Evolutionary conservation across 2,797 vertebrate genomes (phyloP).

Genomic region (Notolepis coatsorum): DNA sequence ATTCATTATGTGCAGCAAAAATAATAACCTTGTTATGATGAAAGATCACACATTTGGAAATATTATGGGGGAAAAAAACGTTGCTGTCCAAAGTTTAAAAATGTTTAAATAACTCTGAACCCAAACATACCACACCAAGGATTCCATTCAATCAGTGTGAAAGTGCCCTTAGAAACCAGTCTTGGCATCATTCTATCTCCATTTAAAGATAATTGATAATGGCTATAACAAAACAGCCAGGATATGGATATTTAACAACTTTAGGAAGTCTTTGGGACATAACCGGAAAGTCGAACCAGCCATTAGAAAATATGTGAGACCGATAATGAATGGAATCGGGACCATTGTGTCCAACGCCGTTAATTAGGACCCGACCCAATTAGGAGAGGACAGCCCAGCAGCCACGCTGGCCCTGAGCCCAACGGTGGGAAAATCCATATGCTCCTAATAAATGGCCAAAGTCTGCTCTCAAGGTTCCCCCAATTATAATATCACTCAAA

Average conservation of each 20-base stretch:
- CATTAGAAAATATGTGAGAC: conserved; percentile 44
- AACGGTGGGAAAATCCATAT: conserved; percentile 82
- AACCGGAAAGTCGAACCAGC: conserved; percentile 35
- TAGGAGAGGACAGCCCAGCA: conserved; percentile 69
- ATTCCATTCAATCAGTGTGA: no score
- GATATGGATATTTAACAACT: conserved; percentile 19
- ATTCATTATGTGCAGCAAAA: no score
- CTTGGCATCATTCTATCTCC: conserved; percentile 11
- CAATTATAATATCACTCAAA: conserved; percentile 74
- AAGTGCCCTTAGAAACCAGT: conserved; percentile 21
- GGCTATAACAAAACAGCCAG: conserved; percentile 11
- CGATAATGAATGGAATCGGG: conserved; percentile 49
- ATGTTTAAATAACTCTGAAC: no score
- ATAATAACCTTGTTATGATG: no score
- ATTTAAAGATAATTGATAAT: conserved; percentile 23
- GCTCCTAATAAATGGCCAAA: conserved; percentile 76
- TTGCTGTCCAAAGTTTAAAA: no score
- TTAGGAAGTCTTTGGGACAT: conserved; percentile 1
- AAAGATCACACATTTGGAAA: no score
- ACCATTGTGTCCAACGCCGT: conserved; percentile 58
- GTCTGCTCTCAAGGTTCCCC: conserved; percentile 64
- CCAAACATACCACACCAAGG: no score
- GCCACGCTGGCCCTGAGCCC: conserved; percentile 75
- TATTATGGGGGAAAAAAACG: no score
- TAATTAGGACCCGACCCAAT: conserved; percentile 79